Conservation (phyloP, 2,888 invertebrate genomes). For the Drosophila dives region DNA sequence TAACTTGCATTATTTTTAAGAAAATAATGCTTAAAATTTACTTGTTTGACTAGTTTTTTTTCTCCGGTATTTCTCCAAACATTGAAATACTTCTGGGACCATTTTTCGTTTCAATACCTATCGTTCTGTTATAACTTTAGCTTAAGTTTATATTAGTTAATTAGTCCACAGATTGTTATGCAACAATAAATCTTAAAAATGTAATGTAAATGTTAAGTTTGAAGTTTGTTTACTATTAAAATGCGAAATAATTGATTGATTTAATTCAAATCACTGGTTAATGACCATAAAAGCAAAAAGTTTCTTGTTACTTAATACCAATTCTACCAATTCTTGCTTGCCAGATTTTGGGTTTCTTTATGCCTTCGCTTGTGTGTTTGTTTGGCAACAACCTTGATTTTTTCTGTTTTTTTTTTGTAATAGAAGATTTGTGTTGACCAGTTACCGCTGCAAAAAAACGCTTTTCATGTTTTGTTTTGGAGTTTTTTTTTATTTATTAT, state of each 20-base stretch:
- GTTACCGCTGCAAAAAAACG: slow-evolving; percentile 31
- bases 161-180: neutral
- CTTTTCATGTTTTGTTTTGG: slow-evolving; percentile 30
- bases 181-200: neutral
- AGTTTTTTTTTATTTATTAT: slow-evolving; percentile 22
- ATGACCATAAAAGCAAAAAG: slow-evolving; percentile 10
- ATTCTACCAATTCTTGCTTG: slow-evolving; percentile 10
- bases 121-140: neutral
- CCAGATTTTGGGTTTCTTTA: slow-evolving; percentile 5
- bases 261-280: neutral
- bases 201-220: neutral
- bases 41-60: neutral
- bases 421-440: slow-evolving; percentile 42
- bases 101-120: neutral
- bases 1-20: too few species aligned
- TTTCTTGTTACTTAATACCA: slow-evolving; percentile 12
- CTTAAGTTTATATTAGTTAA: too few species aligned
- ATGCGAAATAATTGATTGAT: neutral
- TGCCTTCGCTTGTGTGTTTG: slow-evolving; percentile 9
- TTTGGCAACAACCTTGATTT: slow-evolving; percentile 44
- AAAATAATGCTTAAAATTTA: neutral
- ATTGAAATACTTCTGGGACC: neutral
- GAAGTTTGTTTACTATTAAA: neutral
- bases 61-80: neutral
- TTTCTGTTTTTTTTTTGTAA: slow-evolving; percentile 6